Evolutionary conservation across 1,140 invertebrate species (phyloP), one percentile per base, ranked within the genome.

Genomic region (Steinernema feltiae): DNA sequence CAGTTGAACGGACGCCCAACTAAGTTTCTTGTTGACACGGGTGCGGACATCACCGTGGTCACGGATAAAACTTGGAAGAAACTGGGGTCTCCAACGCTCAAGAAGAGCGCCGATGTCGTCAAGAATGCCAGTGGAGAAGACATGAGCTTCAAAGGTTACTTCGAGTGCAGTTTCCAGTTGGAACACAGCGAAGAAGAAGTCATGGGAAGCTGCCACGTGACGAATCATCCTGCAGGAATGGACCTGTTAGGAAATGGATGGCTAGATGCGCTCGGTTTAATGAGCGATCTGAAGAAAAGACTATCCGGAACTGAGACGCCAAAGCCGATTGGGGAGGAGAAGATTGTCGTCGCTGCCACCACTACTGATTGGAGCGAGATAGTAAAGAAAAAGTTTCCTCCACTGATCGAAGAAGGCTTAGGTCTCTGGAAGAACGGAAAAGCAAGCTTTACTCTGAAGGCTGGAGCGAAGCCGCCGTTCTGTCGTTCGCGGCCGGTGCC

Each of bases 401-500:
- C 7, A 7, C 53, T 63, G 12, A 3, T 63, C 15, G 24, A 63
- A 3, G 24, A 63, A 27, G 53, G 24, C 24, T 27, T 63, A 27
- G 53, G 53, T 21, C 12, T 3, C 3, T 63, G 15, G 15, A 63
- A 63, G 53, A 7, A 7, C 24, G 53, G 53, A n/a, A 21, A 17
- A 12, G 82, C 76, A 1, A 29, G 77, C 1, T 46, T 82, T 0
- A 15, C 48, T 18, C 72, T 82, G 1, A 81, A 84, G 35, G 24
- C 32, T 1, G 46, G 48, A 17, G 75, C 73, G 0, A 35, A 29
- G 24, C 76, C 83, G 15, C 70, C 82, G 0, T 79, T 76, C 73
- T 1, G 24, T 18, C 75, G 75, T 35, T 74, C 80, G 2, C 46
- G 85, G 35, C 80, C 80, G 1, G 81, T 88, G 12, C 82, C 84